phyloP scores from a whole-genome alignment of 2,888 invertebrate genomes.

The Caenorhabditis wallacei region DNA sequence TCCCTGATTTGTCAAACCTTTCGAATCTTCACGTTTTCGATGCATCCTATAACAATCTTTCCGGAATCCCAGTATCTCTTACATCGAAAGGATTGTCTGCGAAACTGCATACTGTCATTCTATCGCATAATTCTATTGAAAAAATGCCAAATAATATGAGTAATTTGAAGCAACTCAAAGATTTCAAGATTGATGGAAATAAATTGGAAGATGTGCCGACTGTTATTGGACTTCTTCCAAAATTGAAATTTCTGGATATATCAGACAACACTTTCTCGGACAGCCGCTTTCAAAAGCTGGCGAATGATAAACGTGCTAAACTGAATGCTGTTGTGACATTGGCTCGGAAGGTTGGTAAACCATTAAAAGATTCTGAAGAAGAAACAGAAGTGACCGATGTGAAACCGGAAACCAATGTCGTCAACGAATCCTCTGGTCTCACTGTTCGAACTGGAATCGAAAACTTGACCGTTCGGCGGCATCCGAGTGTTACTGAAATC shows the following conservation, averaged over 20 bases:
- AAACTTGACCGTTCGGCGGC: constrained; percentile 62
- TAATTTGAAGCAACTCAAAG: constrained; percentile 62
- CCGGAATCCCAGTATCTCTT: constrained; percentile 53
- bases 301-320: constrained; percentile 72
- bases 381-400: neutral
- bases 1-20: constrained; percentile 66
- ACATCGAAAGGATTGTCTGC: constrained; percentile 38
- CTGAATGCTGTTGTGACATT: constrained; percentile 62
- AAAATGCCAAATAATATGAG: constrained; percentile 44
- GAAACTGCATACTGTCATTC: constrained; percentile 65
- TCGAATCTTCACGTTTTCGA: constrained; percentile 71
- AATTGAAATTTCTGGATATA: constrained; percentile 63
- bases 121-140: constrained; percentile 66
- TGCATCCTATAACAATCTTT: constrained; percentile 67
- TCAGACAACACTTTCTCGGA: constrained; percentile 70
- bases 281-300: constrained; percentile 68
- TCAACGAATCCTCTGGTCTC: neutral
- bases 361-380: constrained; percentile 25
- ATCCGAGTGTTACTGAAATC: constrained; percentile 65
- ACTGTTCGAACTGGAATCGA: constrained; percentile 48
- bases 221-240: constrained; percentile 32
- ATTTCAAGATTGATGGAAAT: constrained; percentile 64
- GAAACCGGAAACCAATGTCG: neutral
- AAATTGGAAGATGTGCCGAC: constrained; percentile 48
- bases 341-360: constrained; percentile 34